These are phyloP conservation scores for Crematogaster levior DNA, from an alignment of 2,888 invertebrate species.

Conservation along the genomic window DNA sequence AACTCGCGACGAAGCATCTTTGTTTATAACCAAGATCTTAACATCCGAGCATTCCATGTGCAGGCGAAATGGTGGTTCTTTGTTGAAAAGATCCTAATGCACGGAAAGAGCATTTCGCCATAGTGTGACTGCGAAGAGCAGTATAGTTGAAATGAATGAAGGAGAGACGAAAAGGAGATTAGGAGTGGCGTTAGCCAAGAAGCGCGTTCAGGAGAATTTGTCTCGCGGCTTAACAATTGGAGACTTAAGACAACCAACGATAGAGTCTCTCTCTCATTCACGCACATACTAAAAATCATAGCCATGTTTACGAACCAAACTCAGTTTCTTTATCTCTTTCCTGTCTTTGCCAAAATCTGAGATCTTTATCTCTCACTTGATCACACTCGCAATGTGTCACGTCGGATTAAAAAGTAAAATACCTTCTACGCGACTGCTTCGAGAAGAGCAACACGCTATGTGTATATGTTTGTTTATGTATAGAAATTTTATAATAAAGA, in stretches of 20 bases:
- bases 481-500: constrained; percentile 70
- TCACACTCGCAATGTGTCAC: constrained; percentile 73
- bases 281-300: background rate
- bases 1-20: background rate
- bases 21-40: constrained; percentile 9
- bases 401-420: constrained; percentile 68
- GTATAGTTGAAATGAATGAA: constrained; percentile 67
- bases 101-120: constrained; percentile 69
- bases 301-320: background rate
- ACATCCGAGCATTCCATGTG: constrained; percentile 2
- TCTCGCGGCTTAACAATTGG: constrained; percentile 77
- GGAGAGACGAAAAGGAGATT: constrained; percentile 72
- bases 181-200: constrained; percentile 73
- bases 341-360: constrained; percentile 55
- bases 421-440: constrained; percentile 62
- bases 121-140: constrained; percentile 49
- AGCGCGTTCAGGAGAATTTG: constrained; percentile 75
- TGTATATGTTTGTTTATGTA: constrained; percentile 64
- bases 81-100: constrained; percentile 62
- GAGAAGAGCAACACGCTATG: constrained; percentile 63
- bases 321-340: constrained; percentile 50
- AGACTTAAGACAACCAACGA: constrained; percentile 68
- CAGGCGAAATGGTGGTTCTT: constrained; percentile 36
- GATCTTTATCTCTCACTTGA: constrained; percentile 65
- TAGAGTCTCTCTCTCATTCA: constrained; percentile 41